Base-by-base conservation (phyloP, 2,113 vertebrate species). In the Sinocyclocheilus rhinocerous region DNA sequence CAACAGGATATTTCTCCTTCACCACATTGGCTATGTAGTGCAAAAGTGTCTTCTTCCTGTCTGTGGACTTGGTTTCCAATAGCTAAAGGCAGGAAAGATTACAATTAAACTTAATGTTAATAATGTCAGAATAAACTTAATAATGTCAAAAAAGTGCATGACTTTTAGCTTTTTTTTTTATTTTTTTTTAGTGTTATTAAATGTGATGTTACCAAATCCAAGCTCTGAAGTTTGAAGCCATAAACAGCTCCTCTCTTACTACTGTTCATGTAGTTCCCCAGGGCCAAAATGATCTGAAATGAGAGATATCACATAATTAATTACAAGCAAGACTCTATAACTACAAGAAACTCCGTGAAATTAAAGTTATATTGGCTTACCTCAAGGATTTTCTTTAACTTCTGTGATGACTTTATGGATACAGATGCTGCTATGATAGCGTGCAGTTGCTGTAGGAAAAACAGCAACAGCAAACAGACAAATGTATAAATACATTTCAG, bases 201-300 rank as follows among this genome's bases (percentile, higher is more conserved):
- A 48, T 29, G 6, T 2, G 45, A 42, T n/a, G 77, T 93, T 89
- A 99, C 98, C 97, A 99, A 91, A 92, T 99, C 98, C 88, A 99
- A 94, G 88, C 98, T 98, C 94, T 99, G 98, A 2, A 99, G 97
- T 83, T 99, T 99, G 88, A 99, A 99, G 36, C 98, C 98, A 26
- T 99, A 99, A 33, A 99, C 97, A 0, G 98, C 98, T 91, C 98
- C 98, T 87, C 98, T 95, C 72, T 98, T 99, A 87, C 98, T 98
- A 95, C 98, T 99, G 92, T 99, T 99, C 98, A 99, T 99, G 90
- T 99, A 99, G 94, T 99, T 99, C 11, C 98, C 98, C n/a, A 99
- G 95, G 20, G 98, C 98, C 95, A 99, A 88, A 89, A 99, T 99
- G 85, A 99, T 98, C 98, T 99, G 89, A 2, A 88, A 45, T 85